Percentiles rank a stretch among this genome's conserved stretches.
Conservation (phyloP, 2,113 vertebrate species). For the Australoheros scitulus region DNA sequence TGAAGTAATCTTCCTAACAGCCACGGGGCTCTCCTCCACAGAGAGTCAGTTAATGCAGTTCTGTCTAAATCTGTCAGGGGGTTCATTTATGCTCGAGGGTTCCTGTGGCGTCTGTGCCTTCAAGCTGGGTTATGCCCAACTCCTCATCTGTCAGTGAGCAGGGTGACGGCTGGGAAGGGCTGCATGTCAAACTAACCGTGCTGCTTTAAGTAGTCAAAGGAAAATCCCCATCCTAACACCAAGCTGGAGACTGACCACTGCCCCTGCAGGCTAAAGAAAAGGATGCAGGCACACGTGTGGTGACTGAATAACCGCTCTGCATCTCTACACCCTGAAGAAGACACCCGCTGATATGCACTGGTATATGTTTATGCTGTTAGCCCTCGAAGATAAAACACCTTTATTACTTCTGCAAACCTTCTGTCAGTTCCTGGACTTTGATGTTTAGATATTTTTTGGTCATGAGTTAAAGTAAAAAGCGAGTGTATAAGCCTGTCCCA, state of each 20-base stretch:
- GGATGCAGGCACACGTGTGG: background rate
- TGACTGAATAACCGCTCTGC: background rate
- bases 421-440: background rate
- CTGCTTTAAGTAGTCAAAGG: accelerated
- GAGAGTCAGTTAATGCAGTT: accelerated
- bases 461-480: background rate
- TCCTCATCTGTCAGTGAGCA: background rate
- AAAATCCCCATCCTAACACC: background rate
- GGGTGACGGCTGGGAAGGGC: background rate
- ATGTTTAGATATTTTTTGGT: no score
- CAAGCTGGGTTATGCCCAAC: background rate
- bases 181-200: background rate
- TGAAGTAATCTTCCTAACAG: background rate
- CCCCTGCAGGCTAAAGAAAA: background rate
- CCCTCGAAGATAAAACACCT: accelerated
- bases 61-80: background rate
- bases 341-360: background rate
- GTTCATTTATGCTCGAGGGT: background rate
- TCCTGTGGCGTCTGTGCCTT: background rate
- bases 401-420: background rate
- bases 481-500: no score
- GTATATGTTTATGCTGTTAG: background rate
- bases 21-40: background rate
- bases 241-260: background rate
- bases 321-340: background rate